Conservation (phyloP, 2,797 vertebrate genomes). For the Dermochelys coriacea region DNA sequence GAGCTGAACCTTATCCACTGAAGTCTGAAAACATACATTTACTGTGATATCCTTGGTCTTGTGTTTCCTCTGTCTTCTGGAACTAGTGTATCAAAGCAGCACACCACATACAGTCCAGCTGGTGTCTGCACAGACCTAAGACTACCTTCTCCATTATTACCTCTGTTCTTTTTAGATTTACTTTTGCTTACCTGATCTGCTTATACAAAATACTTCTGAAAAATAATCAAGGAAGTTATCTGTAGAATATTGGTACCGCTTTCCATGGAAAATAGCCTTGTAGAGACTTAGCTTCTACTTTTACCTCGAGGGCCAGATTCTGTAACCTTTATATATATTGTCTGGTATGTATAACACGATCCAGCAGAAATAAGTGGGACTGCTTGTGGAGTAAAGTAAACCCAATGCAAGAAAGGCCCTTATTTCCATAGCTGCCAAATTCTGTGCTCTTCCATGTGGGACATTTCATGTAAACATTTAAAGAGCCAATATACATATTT, state of each 20-base stretch:
- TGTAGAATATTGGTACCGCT: not conserved
- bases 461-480: not conserved
- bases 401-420: not conserved
- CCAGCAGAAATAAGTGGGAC: accelerated
- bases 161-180: not conserved
- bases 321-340: not conserved
- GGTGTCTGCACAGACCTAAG: not conserved
- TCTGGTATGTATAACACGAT: not conserved
- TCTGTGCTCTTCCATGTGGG: too few relatives aligned
- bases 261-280: not conserved
- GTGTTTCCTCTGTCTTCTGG: not conserved
- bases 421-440: not conserved
- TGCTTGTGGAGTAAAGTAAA: not conserved
- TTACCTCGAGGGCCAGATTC: not conserved
- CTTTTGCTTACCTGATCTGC: not conserved
- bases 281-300: not conserved
- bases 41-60: not conserved
- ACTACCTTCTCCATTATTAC: not conserved
- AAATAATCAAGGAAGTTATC: not conserved
- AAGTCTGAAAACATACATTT: not conserved
- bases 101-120: not conserved
- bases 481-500: not conserved
- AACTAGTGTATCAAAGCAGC: not conserved
- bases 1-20: not conserved
- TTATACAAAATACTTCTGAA: not conserved